Percentiles rank a stretch among this genome's conserved stretches.
Evolutionary conservation across 2,888 invertebrate species (phyloP).

Genomic region (Baccha elongata): DNA sequence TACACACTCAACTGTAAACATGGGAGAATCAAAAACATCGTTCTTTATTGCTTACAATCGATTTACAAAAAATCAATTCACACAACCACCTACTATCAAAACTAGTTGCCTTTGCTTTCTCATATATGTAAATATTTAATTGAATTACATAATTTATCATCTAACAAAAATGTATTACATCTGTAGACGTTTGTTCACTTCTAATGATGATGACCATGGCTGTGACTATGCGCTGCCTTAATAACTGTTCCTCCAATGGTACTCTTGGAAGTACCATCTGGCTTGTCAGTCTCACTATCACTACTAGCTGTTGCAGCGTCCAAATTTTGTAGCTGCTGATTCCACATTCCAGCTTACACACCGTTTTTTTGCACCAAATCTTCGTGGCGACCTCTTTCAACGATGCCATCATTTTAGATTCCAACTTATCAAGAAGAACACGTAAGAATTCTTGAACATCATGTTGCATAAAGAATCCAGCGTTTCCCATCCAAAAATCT

Average conservation of each 20-base stretch:
- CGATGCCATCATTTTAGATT: slow-evolving; percentile 95
- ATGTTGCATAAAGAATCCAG: too few relatives aligned
- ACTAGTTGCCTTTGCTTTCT: slow-evolving; percentile 6
- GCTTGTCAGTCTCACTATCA: slow-evolving; percentile 55
- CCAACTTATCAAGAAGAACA: too few relatives aligned
- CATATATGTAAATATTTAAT: slow-evolving; percentile 19
- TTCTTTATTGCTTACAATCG: background rate
- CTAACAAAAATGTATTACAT: slow-evolving; percentile 31
- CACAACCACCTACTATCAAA: slow-evolving; percentile 16
- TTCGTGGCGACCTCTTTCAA: slow-evolving; percentile 92
- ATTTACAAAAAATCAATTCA: background rate
- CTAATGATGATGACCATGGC: slow-evolving; percentile 13
- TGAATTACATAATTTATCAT: slow-evolving; percentile 48
- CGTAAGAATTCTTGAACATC: too few relatives aligned
- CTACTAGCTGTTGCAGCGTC: slow-evolving; percentile 75
- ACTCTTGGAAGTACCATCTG: background rate
- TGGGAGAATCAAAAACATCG: background rate
- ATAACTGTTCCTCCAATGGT: slow-evolving; percentile 16
- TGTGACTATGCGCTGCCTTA: slow-evolving; percentile 11
- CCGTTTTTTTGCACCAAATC: slow-evolving; percentile 88
- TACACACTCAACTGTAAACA: too few relatives aligned
- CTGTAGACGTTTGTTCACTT: slow-evolving; percentile 1
- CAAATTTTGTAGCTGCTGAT: slow-evolving; percentile 87
- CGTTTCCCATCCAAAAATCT: too few relatives aligned
- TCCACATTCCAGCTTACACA: slow-evolving; percentile 96